Percentiles rank a stretch among this genome's conserved stretches.
These are phyloP conservation scores for Oophaga sylvatica DNA, from an alignment of 2,797 vertebrate species.

Conservation along the genomic window DNA sequence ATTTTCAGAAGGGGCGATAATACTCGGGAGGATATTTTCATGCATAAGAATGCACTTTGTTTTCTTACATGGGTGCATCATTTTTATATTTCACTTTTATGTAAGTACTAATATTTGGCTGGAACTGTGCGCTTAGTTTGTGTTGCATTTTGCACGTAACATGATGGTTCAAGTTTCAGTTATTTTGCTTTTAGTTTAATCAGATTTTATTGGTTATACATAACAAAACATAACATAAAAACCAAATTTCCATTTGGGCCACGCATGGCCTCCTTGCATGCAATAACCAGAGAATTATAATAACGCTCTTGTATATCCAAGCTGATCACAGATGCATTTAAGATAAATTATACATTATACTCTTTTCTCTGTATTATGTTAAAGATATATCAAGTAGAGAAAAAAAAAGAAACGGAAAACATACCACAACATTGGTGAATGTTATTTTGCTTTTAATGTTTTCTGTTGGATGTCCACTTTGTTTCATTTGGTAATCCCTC, in stretches of 20 bases:
- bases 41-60: neutral
- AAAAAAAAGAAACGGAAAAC: no score
- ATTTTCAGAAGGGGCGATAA: neutral
- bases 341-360: no score
- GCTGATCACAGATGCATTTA: no score
- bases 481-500: slow-evolving; percentile 20
- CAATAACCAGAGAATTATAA: no score
- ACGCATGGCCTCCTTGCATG: no score
- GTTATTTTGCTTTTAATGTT: slow-evolving; percentile 16
- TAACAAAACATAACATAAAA: no score
- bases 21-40: neutral
- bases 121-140: neutral
- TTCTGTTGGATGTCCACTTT: slow-evolving; percentile 21
- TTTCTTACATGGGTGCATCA: neutral
- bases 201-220: no score
- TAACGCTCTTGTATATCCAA: no score
- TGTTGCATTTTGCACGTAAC: neutral
- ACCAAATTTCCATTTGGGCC: no score
- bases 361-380: no score
- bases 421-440: no score
- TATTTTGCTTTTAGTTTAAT: slow-evolving; percentile 2
- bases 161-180: neutral
- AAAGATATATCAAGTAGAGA: no score
- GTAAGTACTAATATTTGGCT: neutral
- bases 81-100: neutral